Percentiles rank a stretch among this genome's conserved stretches.
Conservation (phyloP, 2,888 invertebrate species). For the Eristalis pertinax region DNA sequence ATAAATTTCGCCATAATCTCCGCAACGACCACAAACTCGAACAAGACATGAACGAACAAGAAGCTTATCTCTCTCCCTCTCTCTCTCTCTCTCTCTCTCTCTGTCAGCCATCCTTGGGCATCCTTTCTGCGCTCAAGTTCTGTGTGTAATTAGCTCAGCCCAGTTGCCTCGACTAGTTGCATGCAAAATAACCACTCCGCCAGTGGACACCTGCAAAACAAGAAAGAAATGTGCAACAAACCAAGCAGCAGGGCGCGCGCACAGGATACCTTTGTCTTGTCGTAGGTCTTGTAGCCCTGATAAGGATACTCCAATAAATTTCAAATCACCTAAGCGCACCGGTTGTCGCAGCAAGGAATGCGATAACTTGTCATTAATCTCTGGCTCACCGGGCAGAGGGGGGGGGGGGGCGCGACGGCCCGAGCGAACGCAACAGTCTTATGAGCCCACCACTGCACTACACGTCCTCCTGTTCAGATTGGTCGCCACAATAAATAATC, state of each 20-base stretch:
- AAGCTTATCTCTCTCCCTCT: conserved; percentile 10
- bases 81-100: background rate
- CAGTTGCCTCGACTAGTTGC: conserved; percentile 34
- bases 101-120: conserved; percentile 2
- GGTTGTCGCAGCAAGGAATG: conserved; percentile 66
- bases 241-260: background rate
- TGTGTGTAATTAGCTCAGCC: conserved; percentile 34
- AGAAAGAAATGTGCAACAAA: conserved; percentile 1
- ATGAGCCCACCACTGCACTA: conserved; percentile 1
- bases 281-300: conserved; percentile 57
- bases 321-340: conserved; percentile 68
- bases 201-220: background rate
- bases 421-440: conserved; percentile 50
- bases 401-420: background rate
- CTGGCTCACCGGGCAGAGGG: background rate
- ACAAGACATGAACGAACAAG: conserved; percentile 24
- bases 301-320: conserved; percentile 67
- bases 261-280: conserved; percentile 65
- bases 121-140: conserved; percentile 10
- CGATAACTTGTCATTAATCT: conserved; percentile 65
- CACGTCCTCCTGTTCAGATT: conserved; percentile 40
- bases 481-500: conserved; percentile 65
- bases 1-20: conserved; percentile 28
- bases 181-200: conserved; percentile 24
- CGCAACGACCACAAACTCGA: conserved; percentile 3